Evolutionary conservation across 2,113 vertebrate genomes (phyloP).

Genomic region (Fregata magnificens): DNA sequence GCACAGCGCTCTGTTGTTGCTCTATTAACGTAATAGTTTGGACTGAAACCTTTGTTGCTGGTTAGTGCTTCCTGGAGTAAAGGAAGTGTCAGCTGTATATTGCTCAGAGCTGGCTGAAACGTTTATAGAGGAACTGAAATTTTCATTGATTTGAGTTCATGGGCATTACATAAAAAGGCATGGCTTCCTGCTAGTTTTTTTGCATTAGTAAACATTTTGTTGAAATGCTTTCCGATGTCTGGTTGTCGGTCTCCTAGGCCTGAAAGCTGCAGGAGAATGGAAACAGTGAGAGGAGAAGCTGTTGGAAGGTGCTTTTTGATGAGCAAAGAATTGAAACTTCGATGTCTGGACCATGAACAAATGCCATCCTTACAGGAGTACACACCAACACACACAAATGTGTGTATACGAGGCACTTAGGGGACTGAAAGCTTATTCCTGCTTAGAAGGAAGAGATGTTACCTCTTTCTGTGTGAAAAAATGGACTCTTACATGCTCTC

Average conservation of each 20-base stretch:
- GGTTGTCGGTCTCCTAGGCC: not conserved
- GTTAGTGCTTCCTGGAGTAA: conserved; percentile 30
- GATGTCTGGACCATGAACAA: not conserved
- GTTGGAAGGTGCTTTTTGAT: not conserved
- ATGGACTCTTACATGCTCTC: not conserved
- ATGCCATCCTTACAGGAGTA: not conserved
- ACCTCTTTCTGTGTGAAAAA: not conserved
- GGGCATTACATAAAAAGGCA: conserved; percentile 21
- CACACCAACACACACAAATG: not conserved
- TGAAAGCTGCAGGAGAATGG: not conserved
- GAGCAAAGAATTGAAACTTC: not conserved
- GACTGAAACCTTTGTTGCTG: conserved; percentile 5
- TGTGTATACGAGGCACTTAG: accelerated
- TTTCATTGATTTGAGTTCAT: conserved; percentile 52
- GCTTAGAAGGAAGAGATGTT: not conserved
- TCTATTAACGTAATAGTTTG: not conserved
- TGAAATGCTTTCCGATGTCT: not conserved
- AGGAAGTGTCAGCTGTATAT: conserved; percentile 46
- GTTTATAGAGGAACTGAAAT: conserved; percentile 66
- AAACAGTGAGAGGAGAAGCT: not conserved
- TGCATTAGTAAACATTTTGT: conserved; percentile 32
- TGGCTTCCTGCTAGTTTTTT: conserved; percentile 35
- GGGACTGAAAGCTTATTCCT: not conserved
- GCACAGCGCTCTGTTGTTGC: not conserved
- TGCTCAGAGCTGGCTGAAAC: conserved; percentile 55